Conservation (phyloP, 2,797 vertebrate species). For the Varecia variegata region DNA sequence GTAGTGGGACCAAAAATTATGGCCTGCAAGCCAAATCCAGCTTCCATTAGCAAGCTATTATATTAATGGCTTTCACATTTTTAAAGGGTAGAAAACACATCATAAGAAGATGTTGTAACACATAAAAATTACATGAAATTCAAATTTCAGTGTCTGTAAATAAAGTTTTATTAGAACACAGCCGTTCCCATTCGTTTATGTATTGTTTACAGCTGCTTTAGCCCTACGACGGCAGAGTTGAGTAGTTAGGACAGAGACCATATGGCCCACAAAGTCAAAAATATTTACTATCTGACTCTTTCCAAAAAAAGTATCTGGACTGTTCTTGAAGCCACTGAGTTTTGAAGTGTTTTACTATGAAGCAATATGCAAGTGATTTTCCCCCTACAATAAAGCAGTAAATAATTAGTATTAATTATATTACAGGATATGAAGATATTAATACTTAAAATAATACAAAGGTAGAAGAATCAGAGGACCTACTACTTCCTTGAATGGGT, state of each 20-base stretch:
- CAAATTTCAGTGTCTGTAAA: neutral
- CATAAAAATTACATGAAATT: neutral
- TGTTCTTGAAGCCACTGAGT: neutral
- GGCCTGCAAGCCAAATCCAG: neutral
- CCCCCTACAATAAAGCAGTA: neutral
- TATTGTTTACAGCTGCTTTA: neutral
- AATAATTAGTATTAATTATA: slow-evolving; percentile 14
- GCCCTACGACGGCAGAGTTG: neutral
- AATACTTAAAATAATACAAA: neutral
- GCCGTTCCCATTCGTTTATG: neutral
- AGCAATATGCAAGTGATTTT: neutral
- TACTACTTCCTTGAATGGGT: neutral
- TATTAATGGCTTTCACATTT: neutral
- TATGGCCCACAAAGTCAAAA: neutral
- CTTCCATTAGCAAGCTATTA: neutral
- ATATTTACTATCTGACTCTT: neutral
- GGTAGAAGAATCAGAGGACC: neutral
- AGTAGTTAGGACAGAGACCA: neutral
- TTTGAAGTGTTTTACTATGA: neutral
- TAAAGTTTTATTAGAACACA: neutral
- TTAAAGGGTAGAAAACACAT: neutral
- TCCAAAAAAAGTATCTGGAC: neutral
- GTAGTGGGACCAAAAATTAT: neutral
- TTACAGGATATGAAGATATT: neutral
- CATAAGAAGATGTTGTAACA: neutral